A percentile compares a stretch with the other conserved stretches of the same genome.
These are phyloP conservation scores for Prunella strophiata DNA, from an alignment of 2,797 vertebrate species.

Conservation along the genomic window DNA sequence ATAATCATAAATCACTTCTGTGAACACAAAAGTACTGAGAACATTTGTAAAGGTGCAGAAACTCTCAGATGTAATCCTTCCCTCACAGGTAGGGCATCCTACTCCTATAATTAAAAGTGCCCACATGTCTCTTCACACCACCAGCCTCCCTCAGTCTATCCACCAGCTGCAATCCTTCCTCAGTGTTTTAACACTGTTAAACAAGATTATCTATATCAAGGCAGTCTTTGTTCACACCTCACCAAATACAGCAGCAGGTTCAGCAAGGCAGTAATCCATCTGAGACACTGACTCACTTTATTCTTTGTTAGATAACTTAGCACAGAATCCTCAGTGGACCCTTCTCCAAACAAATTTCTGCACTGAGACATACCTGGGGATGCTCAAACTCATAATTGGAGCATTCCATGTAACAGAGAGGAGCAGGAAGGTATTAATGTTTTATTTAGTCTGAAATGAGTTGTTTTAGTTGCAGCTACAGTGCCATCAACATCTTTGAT, in stretches of 20 bases:
- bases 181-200: neutral
- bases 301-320: neutral
- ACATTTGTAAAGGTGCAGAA: neutral
- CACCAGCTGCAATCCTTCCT: neutral
- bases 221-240: neutral
- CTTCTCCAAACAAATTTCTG: neutral
- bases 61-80: neutral
- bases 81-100: neutral
- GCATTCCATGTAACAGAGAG: neutral
- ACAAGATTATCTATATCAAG: neutral
- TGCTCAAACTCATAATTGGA: neutral
- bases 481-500: neutral
- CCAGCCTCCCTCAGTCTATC: neutral
- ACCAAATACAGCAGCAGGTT: neutral
- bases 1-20: neutral
- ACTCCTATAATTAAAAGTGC: neutral
- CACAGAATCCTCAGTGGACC: neutral
- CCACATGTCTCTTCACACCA: neutral
- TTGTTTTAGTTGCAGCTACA: neutral
- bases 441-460: slow-evolving; percentile 3
- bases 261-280: neutral
- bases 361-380: neutral
- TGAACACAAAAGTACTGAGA: neutral
- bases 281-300: neutral
- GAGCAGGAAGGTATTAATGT: neutral